phyloP scores from a whole-genome alignment of 2,888 invertebrate genomes.

The Parnassius smintheus region DNA sequence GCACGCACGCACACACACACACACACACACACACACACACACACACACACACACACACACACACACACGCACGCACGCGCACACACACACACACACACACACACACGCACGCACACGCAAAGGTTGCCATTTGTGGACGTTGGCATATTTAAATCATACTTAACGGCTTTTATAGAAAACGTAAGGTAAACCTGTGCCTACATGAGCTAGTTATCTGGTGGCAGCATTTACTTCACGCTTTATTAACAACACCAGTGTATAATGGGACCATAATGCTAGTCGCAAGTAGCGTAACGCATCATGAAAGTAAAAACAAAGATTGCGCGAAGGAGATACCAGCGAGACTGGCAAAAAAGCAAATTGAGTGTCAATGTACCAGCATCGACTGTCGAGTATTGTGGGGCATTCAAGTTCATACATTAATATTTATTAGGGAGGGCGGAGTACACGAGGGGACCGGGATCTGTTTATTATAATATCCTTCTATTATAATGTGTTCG shows the following conservation, averaged over 20 bases:
- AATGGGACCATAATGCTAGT: conserved; percentile 29
- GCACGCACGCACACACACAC: too few species aligned
- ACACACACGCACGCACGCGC: too few species aligned
- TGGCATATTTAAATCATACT: too few species aligned
- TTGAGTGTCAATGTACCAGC: conserved; percentile 79
- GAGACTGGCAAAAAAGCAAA: conserved; percentile 60
- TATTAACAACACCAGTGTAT: conserved; percentile 1
- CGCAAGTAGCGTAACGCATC: conserved; percentile 22
- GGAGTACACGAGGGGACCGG: conserved; percentile 60
- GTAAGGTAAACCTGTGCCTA: background rate
- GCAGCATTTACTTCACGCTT: conserved; percentile 6
- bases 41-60: too few species aligned
- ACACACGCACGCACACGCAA: too few species aligned
- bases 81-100: too few species aligned
- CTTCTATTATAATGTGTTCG: conserved; percentile 78
- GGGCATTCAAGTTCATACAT: conserved; percentile 75
- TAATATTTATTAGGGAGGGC: conserved; percentile 77
- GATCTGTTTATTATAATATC: conserved; percentile 80
- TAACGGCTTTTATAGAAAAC: too few species aligned
- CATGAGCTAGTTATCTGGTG: background rate
- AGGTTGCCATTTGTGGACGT: too few species aligned
- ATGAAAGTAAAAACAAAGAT: conserved; percentile 36
- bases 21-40: too few species aligned
- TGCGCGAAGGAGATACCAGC: conserved; percentile 38
- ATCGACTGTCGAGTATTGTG: conserved; percentile 60